These are phyloP conservation scores for Engystomops pustulosus DNA, from an alignment of 2,113 vertebrate species.

Conservation along the genomic window DNA sequence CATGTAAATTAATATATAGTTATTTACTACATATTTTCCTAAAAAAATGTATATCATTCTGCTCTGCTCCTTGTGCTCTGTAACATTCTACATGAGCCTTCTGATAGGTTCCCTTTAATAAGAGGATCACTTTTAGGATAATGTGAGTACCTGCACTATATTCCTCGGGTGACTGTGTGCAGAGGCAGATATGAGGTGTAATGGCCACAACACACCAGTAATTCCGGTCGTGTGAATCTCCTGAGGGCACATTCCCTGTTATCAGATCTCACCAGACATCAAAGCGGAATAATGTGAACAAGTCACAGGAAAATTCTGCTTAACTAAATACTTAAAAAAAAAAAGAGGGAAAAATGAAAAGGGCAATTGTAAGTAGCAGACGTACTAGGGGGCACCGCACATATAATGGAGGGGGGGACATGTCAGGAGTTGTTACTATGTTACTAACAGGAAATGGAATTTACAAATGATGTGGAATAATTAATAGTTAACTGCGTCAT, in stretches of 20 bases:
- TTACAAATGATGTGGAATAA: not conserved
- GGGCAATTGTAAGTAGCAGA: not conserved
- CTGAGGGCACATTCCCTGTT: slow-evolving; percentile 31
- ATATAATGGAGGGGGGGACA: not conserved
- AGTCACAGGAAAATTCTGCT: not conserved
- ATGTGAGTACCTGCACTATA: not conserved
- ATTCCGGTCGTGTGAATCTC: slow-evolving; percentile 11
- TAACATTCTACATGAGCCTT: no score
- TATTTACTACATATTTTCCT: no score
- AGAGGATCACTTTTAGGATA: not conserved
- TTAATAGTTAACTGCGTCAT: slow-evolving; percentile 2
- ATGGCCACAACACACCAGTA: slow-evolving; percentile 4
- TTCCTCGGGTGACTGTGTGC: not conserved
- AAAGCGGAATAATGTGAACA: not conserved
- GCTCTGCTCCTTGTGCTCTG: no score
- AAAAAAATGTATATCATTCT: no score
- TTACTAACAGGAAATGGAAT: not conserved
- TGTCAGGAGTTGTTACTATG: not conserved
- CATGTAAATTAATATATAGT: no score
- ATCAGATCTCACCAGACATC: slow-evolving; percentile 22
- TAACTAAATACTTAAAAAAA: not conserved
- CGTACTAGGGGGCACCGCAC: no score
- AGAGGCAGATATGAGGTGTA: not conserved
- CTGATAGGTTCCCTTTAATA: no score
- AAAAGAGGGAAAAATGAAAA: not conserved